Base-by-base conservation (phyloP, 2,113 vertebrate genomes). In the Eurypyga helias region DNA sequence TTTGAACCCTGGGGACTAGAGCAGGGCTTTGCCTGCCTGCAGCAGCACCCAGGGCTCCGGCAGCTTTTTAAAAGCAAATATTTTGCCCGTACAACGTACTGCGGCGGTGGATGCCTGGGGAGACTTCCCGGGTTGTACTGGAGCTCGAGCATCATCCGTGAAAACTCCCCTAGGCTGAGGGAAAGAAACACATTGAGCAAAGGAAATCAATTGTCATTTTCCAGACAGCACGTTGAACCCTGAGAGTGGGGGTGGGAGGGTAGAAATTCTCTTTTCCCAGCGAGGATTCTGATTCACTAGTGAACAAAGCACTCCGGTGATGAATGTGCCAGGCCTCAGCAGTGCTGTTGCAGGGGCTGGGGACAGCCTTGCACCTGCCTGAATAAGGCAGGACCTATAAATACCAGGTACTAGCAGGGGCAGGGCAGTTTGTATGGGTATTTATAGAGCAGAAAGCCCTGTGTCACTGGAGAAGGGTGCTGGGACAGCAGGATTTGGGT, bases 361-460 rank as follows among this genome's bases (percentile, higher is more conserved):
- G 36, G 65, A 71, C 17, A 57, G 60, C 60, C 49, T 70, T 36
- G 29, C 41, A 46, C 54, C 51, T 79, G 69, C 33, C 82, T 76
- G 71, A 51, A 43, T 36, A n/a, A 77, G 65, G 57, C 65, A 85
- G 75, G n/a, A 26, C 46, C 83, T 94, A 90, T 93, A 90, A 96
- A 96, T 95, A 96, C 26, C 52, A 48, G 83, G 93, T 76, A 85
- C 86, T 86, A 96, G 61, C 66, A 85, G 43, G 38, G 51, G 61
- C 31, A 85, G 79, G 75, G 43, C 66, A 46, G 96, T 70, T 55
- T 29, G 43, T 2, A 1, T 5, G 76, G 20, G 58, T 96, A 97
- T 97, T 96, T 93, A 94, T 92, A 95, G 93, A n/a, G 80, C 91
- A 24, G 52, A 81, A 87, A 91, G 52, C 64, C n/a, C 83, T 11